phyloP scores from a whole-genome alignment of 2,888 invertebrate species.

The Macrosiphum euphorbiae region DNA sequence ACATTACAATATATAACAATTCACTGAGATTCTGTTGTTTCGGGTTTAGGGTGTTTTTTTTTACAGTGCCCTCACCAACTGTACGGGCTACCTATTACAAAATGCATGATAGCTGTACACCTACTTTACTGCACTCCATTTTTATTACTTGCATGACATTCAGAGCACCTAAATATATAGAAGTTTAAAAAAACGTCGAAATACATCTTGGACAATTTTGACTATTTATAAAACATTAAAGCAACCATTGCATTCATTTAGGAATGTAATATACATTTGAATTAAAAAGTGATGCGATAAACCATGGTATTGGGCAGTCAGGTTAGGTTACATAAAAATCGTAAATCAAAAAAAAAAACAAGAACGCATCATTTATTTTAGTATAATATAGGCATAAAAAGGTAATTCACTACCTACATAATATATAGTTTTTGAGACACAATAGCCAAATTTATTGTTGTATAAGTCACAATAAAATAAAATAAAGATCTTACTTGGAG shows the following conservation, averaged over 20 bases:
- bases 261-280: background rate
- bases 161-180: background rate
- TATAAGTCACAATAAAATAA: too few relatives aligned
- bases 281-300: background rate
- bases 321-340: background rate
- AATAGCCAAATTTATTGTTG: too few relatives aligned
- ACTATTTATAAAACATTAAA: background rate
- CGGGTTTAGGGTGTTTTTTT: background rate
- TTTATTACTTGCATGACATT: background rate
- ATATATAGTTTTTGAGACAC: too few relatives aligned
- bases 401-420: background rate
- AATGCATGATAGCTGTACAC: background rate
- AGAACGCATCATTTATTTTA: background rate
- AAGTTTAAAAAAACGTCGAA: background rate
- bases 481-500: background rate
- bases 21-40: slow-evolving; percentile 17
- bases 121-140: background rate
- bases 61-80: background rate
- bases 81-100: background rate
- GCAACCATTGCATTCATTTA: background rate
- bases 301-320: background rate
- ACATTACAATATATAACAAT: slow-evolving; percentile 1
- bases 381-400: background rate
- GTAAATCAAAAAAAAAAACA: background rate
- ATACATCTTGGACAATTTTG: background rate